Evolutionary conservation across 2,888 invertebrate species (phyloP), one percentile per base, ranked within the genome.

Genomic region (Acleris holmiana): DNA sequence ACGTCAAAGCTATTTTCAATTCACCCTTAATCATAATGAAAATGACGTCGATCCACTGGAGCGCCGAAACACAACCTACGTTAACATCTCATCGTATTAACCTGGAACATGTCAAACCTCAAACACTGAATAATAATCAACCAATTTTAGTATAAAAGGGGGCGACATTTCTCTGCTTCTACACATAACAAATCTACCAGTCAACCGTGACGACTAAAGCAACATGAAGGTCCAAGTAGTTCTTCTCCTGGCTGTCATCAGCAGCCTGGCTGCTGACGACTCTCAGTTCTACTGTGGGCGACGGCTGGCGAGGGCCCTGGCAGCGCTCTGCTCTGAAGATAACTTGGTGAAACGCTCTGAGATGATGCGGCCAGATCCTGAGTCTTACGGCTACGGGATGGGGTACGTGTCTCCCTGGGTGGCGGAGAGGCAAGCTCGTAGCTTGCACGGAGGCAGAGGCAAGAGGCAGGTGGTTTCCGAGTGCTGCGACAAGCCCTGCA

Each of bases 401-500:
- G 44, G 55, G 44, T 25, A 25, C 15, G 15, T 18, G 21, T 41
- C 50, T n/a, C 50, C 59, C 18, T 59, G 59, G 59, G 1, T 59
- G 25, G 23, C 25, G 18, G 58, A 23, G 13, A 50, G 19, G 54
- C n/a, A 41, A 15, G 49, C 58, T 2, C 49, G 18, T 8, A 17
- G 41, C 7, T 4, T 59, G 23, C 23, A 23, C 17, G 58, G 58
- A 1, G 13, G 13, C 23, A 40, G 58, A 18, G 40, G 23, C 17
- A 59, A 59, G 23, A 49, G 58, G 25, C 58, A 59, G 25, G 58
- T 59, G 17, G 58, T 41, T 3, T 50, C 58, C 5, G 58, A 59
- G 21, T 59, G 58, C 58, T 50, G 58, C 25, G 58, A 59, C 3
- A 59, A 59, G 18, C 49, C 58, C 19, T 59, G 58, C 40, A 59